These are phyloP conservation scores for Solea solea DNA, from an alignment of 2,113 vertebrate species.

Conservation along the genomic window DNA sequence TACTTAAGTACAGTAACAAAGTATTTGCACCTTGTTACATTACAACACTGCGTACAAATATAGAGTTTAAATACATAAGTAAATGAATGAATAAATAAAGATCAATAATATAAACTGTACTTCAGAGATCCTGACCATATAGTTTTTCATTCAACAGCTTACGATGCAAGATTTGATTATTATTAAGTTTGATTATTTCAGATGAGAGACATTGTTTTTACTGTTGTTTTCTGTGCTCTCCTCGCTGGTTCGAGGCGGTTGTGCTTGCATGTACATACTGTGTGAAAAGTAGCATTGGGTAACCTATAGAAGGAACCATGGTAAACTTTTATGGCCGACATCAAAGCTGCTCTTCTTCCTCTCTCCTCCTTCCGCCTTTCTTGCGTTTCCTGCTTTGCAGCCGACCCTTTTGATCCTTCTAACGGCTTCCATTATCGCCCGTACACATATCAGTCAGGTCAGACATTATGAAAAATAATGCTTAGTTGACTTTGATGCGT, in stretches of 20 bases:
- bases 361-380: conserved; percentile 15
- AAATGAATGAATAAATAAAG: too few species aligned
- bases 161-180: too few species aligned
- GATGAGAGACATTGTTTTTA: background rate
- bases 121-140: too few species aligned
- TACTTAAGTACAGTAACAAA: too few species aligned
- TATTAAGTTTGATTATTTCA: background rate
- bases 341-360: conserved; percentile 70
- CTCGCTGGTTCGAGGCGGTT: background rate
- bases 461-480: background rate
- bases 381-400: conserved; percentile 26
- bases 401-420: conserved; percentile 18
- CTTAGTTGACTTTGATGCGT: background rate
- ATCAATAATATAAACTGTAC: too few species aligned
- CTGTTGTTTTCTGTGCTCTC: background rate
- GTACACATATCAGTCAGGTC: background rate
- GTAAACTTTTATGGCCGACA: conserved; percentile 62
- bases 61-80: too few species aligned
- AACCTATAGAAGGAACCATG: conserved; percentile 22
- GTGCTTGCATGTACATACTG: background rate
- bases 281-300: background rate
- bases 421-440: background rate
- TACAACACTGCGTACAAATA: too few species aligned
- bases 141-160: too few species aligned
- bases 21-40: too few species aligned